Evolutionary conservation across 2,888 invertebrate species (phyloP), one percentile per base, ranked within the genome.

Genomic region (Cryptus viduatorius): DNA sequence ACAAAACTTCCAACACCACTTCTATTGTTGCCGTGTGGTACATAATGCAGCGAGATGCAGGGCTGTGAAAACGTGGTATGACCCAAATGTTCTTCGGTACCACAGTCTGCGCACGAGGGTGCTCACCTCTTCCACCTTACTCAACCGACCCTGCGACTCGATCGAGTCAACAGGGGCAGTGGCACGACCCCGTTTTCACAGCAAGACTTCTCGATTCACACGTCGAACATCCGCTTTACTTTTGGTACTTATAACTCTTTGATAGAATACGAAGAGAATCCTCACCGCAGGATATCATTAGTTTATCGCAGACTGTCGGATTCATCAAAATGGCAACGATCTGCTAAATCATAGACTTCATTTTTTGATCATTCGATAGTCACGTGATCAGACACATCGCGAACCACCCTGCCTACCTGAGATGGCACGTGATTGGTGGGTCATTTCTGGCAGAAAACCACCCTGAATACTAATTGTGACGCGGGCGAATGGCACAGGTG

Each of bases 71-170:
- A 77, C 46, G 77, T 61, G 59, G 29, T 37, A 50, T 78, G 65
- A 78, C 84, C 82, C 82, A 56, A 84, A 82, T 84, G 61, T 68
- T 69, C 53, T 53, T 29, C 16, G 72, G 44, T 68, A 61, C 72
- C 59, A 46, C 37, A 42, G 42, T 14, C 16, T 16, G 16, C 5
- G 65, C 42, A 19, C 42, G 42, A 42, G 16, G 65, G 16, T 37
- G 24, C 65, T 65, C 31, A 16, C 37, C 71, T 7, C 4, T 14
- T 48, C 19, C 50, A 14, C 69, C n/a, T 48, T 44, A 42, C 29
- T 4, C 61, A 44, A 61, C 75, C 31, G 61, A 24, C 12, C 59
- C 50, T 10, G 44, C 16, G 44, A 53, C 76, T 81, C 81, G 42
- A 44, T 69, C 44, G 50, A 56, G 65, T 53, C 65, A 56, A 53